A percentile compares a stretch with the other conserved stretches of the same genome.
Conservation (phyloP, 2,888 invertebrate genomes). For the Octodonta nipae region DNA sequence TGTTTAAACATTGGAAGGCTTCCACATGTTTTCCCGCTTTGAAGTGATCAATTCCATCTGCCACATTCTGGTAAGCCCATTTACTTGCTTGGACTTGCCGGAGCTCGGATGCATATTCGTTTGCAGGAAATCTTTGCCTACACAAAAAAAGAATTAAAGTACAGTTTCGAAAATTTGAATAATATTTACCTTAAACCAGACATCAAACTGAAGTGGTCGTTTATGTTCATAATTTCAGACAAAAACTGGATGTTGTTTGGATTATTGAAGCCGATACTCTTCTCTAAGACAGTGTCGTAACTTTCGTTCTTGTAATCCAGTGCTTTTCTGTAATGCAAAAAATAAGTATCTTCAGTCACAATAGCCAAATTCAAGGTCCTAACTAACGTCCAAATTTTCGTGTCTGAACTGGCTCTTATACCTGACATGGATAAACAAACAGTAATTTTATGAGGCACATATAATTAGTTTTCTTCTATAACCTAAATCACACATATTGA, state of each 20-base stretch:
- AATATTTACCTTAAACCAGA: constrained; percentile 50
- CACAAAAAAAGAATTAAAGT: constrained; percentile 7
- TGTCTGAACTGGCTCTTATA: no score
- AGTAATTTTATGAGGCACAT: no score
- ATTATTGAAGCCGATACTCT: constrained; percentile 77
- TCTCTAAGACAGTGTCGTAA: constrained; percentile 69
- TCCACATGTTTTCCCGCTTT: constrained; percentile 86
- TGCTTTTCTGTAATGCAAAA: constrained; percentile 50
- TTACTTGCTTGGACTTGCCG: constrained; percentile 83
- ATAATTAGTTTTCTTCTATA: no score
- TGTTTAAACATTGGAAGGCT: constrained; percentile 87
- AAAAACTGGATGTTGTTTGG: constrained; percentile 77
- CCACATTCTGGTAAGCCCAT: constrained; percentile 83
- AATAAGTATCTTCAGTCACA: constrained; percentile 10
- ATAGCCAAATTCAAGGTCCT: no score
- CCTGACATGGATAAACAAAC: no score
- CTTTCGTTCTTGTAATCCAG: constrained; percentile 65
- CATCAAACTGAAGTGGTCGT: constrained; percentile 58
- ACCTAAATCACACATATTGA: no score
- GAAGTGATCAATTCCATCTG: constrained; percentile 90
- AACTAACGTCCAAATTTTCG: no score
- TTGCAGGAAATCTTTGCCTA: constrained; percentile 62
- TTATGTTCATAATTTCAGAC: constrained; percentile 59
- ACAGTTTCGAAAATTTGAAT: no score
- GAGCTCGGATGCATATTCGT: constrained; percentile 72